A percentile compares a stretch with the other conserved stretches of the same genome.
Conservation (phyloP, 2,888 invertebrate genomes). For the Scaptodrosophila latifasciaeformis region DNA sequence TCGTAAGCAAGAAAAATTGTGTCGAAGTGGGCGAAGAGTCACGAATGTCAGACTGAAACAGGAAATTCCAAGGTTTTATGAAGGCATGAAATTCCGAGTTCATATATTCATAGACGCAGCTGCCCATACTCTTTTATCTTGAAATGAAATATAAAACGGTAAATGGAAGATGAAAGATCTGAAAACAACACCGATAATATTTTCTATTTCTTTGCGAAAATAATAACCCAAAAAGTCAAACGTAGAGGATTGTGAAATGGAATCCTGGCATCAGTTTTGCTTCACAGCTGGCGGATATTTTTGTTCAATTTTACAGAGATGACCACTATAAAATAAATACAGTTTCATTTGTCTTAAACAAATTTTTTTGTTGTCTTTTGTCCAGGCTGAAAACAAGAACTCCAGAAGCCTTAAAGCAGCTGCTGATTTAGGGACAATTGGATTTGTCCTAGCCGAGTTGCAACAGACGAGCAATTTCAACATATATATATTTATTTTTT, state of each 20-base stretch:
- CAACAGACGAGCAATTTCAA: too few relatives aligned
- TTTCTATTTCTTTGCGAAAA: too few relatives aligned
- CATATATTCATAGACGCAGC: too few relatives aligned
- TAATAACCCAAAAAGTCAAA: too few relatives aligned
- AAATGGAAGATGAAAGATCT: too few relatives aligned
- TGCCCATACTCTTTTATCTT: conserved; percentile 5
- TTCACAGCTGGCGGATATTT: conserved; percentile 16
- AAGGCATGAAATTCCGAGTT: conserved; percentile 37
- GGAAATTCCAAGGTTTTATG: conserved; percentile 32
- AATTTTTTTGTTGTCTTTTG: conserved; percentile 1
- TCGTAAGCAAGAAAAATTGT: not conserved
- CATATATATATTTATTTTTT: too few relatives aligned
- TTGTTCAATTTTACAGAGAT: not conserved
- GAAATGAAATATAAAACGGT: too few relatives aligned
- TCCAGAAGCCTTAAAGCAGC: conserved; percentile 40
- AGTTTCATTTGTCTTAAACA: conserved; percentile 54
- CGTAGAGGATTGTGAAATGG: too few relatives aligned
- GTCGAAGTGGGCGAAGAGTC: not conserved
- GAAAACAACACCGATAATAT: too few relatives aligned
- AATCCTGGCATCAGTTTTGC: too few relatives aligned
- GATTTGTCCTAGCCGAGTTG: conserved; percentile 14
- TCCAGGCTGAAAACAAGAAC: not conserved
- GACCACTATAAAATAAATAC: conserved; percentile 34
- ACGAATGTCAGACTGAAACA: conserved; percentile 34
- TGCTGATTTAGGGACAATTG: conserved; percentile 60